Evolutionary conservation across 1,140 invertebrate species (phyloP).

Genomic region (Psilanteris sp.): DNA sequence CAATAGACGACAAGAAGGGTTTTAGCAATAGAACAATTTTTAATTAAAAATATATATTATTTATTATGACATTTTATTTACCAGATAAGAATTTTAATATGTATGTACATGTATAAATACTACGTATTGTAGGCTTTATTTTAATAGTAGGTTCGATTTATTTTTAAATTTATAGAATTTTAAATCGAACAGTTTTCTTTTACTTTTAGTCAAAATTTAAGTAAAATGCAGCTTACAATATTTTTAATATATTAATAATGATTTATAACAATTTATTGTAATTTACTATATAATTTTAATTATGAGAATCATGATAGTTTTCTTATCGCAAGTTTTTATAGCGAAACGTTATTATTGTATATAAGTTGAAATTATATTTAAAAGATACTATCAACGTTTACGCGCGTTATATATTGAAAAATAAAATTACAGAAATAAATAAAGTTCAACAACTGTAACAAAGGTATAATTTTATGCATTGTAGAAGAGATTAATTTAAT

Average conservation of each 20-base stretch:
- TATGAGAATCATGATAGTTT: conserved; percentile 42
- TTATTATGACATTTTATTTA: conserved; percentile 59
- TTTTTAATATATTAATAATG: conserved; percentile 52
- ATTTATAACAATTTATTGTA: conserved; percentile 45
- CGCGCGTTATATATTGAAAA: conserved; percentile 6
- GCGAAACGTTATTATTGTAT: conserved; percentile 48
- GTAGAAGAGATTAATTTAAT: conserved; percentile 33
- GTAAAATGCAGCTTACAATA: conserved; percentile 47
- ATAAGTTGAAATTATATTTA: conserved; percentile 60
- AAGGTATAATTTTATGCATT: conserved; percentile 41
- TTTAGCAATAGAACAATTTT: conserved; percentile 49
- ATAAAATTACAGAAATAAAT: conserved; percentile 27
- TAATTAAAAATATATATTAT: conserved; percentile 55
- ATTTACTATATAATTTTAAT: conserved; percentile 44
- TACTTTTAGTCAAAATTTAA: conserved; percentile 5
- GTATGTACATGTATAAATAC: conserved; percentile 63
- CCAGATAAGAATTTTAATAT: conserved; percentile 47
- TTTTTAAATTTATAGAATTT: conserved; percentile 3
- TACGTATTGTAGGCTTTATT: conserved; percentile 49
- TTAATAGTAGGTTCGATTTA: conserved; percentile 2
- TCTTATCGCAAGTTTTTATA: conserved; percentile 18
- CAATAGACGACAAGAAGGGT: conserved; percentile 39
- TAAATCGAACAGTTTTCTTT: conserved; percentile 6
- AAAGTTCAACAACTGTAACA: conserved; percentile 28
- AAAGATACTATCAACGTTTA: conserved; percentile 8